These are phyloP conservation scores for Gymnogyps californianus DNA, from an alignment of 2,113 vertebrate species.

Conservation along the genomic window DNA sequence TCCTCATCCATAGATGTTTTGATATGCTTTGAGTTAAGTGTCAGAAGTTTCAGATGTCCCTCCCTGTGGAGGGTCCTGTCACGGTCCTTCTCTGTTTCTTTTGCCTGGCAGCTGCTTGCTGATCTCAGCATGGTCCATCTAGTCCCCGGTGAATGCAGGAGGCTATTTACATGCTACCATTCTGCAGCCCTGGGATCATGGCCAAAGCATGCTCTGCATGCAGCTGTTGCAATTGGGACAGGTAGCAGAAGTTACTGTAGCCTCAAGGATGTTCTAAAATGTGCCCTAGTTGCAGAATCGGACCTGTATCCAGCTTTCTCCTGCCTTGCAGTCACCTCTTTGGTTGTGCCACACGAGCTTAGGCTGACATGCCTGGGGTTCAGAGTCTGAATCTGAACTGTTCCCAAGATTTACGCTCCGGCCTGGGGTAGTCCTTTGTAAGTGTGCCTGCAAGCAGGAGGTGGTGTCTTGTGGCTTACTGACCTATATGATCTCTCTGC, in stretches of 20 bases:
- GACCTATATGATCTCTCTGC: background rate
- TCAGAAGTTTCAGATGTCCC: background rate
- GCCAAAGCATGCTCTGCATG: background rate
- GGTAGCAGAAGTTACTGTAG: background rate
- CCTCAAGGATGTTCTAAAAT: background rate
- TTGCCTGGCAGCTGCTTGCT: background rate
- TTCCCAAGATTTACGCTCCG: background rate
- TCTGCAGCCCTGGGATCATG: background rate
- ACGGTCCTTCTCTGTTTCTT: background rate
- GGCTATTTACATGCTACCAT: background rate
- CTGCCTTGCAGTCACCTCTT: background rate
- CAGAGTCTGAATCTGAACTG: background rate
- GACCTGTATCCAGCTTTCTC: background rate
- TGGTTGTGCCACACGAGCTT: background rate
- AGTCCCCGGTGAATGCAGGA: background rate
- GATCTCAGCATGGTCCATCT: background rate
- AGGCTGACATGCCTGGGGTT: background rate
- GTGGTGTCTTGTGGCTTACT: background rate
- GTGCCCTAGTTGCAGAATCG: background rate
- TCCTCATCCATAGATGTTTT: background rate
- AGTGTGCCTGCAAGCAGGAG: background rate
- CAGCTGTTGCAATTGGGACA: background rate
- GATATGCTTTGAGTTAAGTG: background rate
- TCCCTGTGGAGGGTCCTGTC: background rate
- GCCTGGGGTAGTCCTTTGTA: background rate